Evolutionary conservation across 1,140 invertebrate species (phyloP), one percentile per base, ranked within the genome.

Genomic region (Dryas iulia): DNA sequence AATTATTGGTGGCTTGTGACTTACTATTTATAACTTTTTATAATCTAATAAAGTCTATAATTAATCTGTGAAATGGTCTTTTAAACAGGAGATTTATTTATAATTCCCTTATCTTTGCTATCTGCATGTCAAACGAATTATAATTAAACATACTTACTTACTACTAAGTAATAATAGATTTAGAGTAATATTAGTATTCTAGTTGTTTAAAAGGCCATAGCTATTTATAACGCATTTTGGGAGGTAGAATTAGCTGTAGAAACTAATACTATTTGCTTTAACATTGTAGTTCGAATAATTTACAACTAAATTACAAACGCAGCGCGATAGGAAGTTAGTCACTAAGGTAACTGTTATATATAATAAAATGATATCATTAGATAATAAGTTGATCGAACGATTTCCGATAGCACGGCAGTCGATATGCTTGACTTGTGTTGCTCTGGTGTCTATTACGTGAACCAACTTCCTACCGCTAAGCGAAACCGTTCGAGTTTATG

Each of bases 381-480:
- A 62, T 69, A 69, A 69, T 58, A 61, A 4, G 66, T 58, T 69
- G 66, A 67, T 63, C 59, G 59, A 56, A 67, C 59, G 59, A 59
- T 69, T 69, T 69, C 66, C 66, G 59, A 69, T 69, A 68, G 28
- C 31, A 30, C 30, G 47, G 53, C n/a, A 56, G 11, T 25, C 47
- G 66, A 28, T 18, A 23, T 21, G 66, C 53, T 62, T 62, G 66
- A 69, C 25, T 69, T 63, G 66, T 62, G 47, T 67, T 69, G 59
- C 66, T 58, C 59, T 69, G 66, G 66, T 61, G 59, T 62, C n/a
- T 58, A 28, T 69, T 69, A 62, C 66, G 59, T 58, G 62, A 30
- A 56, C 53, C 18, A 30, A 30, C 66, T 69, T 69, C 66, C 66
- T 69, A 31, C 21, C 24, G 53, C 53, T 58, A 54, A 62, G 47